Base-by-base conservation (phyloP, 2,113 vertebrate species). In the Apus apus region DNA sequence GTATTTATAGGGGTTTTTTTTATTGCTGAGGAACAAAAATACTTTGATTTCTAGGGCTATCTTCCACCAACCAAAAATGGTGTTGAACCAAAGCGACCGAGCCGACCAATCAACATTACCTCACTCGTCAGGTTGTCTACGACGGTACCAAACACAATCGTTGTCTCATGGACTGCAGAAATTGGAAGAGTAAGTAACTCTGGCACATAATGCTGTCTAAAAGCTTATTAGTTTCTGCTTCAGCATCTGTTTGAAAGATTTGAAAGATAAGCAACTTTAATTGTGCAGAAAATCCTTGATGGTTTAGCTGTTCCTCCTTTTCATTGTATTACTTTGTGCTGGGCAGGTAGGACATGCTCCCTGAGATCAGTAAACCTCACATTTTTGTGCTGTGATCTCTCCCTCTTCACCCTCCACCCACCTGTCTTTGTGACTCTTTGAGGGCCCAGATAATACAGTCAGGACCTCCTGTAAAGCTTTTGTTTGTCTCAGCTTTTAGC, bases 1-100 rank as follows among this genome's bases (percentile, higher is more conserved):
- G 16, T 1, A 2, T 21, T 17, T 61, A 2, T 32, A 17, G 2
- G 45, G 29, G 8, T 38, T n/a, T 36, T 14, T 40, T 32, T 18
- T 26, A 12, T 60, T 54, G 4, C 34, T 96, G 73, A 85, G 72
- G 43, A 38, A 12, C 67, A 62, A 62, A 43, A 89, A 20, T 73
- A 5, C 79, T 83, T 93, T 36, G 15, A 48, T 95, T 94, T 87
- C 30, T 72, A 99, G 99, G 99, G 99, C 96, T 99, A 99, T 95
- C 99, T 99, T 98, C 99, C 99, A 97, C 99, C 99, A 97, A 99
- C 99, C 98, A 99, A 99, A 99, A 99, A 99, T 56, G 99, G 99
- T 72, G 99, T 99, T 13, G 99, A 99, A 98, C 99, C 99, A 98
- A 99, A 99, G 98, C 99, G 99, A 97, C 99, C 99, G 89, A 99